Conservation (phyloP, 2,113 vertebrate species). For the Oxygymnocypris stewartii region DNA sequence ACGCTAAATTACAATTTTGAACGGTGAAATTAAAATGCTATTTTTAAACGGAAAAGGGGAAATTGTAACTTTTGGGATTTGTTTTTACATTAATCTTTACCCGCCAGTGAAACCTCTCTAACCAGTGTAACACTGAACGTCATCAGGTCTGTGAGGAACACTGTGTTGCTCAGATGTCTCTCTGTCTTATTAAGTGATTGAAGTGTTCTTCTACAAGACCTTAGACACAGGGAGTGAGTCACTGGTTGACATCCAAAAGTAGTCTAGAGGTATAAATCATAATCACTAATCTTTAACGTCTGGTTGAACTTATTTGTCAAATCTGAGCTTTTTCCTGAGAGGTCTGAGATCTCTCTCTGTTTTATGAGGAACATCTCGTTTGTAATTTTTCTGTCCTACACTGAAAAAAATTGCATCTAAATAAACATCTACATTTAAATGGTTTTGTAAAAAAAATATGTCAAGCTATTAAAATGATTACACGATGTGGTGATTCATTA, state of each 20-base stretch:
- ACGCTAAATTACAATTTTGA: conserved; percentile 30
- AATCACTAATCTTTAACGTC: not conserved
- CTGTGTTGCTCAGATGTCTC: not conserved
- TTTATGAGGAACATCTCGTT: too few relatives aligned
- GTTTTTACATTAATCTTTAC: not conserved
- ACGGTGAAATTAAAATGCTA: conserved; percentile 5
- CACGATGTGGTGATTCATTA: not conserved
- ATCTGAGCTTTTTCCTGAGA: too few relatives aligned
- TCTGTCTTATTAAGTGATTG: not conserved
- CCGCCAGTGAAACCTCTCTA: not conserved
- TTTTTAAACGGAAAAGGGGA: not conserved
- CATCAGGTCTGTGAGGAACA: not conserved
- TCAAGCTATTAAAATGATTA: not conserved
- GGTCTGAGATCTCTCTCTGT: too few relatives aligned
- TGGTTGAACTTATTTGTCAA: not conserved
- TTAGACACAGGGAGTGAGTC: not conserved
- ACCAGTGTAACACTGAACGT: not conserved
- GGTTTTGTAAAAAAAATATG: not conserved
- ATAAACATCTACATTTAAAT: not conserved
- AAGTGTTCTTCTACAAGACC: not conserved
- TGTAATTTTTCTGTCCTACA: too few relatives aligned
- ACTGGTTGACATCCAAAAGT: not conserved
- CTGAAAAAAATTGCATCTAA: not conserved
- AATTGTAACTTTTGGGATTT: not conserved
- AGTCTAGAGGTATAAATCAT: too few relatives aligned